Conservation (phyloP, 2,888 invertebrate species). For the Drosophila algonquin region DNA sequence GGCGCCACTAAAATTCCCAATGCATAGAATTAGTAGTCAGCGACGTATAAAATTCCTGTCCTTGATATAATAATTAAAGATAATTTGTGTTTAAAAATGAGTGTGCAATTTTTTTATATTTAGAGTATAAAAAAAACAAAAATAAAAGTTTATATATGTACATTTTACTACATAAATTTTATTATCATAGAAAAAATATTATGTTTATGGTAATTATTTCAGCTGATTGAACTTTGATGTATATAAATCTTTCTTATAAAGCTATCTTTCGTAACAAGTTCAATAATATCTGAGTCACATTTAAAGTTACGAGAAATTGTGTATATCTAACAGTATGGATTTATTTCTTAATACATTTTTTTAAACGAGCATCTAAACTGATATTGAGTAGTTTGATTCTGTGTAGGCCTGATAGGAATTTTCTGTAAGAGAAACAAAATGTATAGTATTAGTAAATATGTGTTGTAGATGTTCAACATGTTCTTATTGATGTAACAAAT, state of each 20-base stretch:
- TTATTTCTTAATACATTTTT: background rate
- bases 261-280: background rate
- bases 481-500: background rate
- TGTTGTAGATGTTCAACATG: too few species aligned
- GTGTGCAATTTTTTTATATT: too few species aligned
- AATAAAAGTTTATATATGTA: constrained; percentile 5
- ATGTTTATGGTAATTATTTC: constrained; percentile 13
- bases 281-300: background rate
- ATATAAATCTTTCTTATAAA: background rate
- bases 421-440: constrained; percentile 74
- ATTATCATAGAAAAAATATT: constrained; percentile 10
- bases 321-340: background rate
- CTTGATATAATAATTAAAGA: too few species aligned
- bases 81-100: too few species aligned
- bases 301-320: background rate
- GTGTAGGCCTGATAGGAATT: constrained; percentile 81
- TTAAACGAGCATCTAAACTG: constrained; percentile 68
- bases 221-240: constrained; percentile 6
- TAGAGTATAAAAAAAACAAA: too few species aligned
- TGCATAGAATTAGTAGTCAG: too few species aligned
- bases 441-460: background rate
- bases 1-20: too few species aligned
- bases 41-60: too few species aligned
- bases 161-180: constrained; percentile 6
- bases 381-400: constrained; percentile 83